Evolutionary conservation across 1,140 invertebrate species (phyloP).

Genomic region (Drosophila virilis): DNA sequence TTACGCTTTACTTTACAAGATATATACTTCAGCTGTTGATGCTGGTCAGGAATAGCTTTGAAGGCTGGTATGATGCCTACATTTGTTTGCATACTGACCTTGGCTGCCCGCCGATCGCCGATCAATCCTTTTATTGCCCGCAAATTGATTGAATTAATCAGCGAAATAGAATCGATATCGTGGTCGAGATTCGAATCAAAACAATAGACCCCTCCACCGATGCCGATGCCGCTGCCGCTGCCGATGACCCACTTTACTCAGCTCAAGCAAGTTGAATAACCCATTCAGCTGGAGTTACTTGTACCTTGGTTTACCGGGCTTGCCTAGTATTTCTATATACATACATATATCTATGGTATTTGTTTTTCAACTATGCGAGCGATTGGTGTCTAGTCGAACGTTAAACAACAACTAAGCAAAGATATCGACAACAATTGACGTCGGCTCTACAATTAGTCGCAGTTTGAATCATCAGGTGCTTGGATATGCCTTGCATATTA

Average conservation of each 20-base stretch:
- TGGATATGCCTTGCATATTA: not conserved
- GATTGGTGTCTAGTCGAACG: not conserved
- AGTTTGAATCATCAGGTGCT: not conserved
- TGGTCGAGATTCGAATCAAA: conserved; percentile 25
- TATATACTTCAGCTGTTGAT: not conserved
- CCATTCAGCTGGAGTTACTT: not conserved
- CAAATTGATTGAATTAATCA: conserved; percentile 68
- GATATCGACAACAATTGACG: not conserved
- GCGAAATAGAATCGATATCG: conserved; percentile 31
- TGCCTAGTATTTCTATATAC: not conserved
- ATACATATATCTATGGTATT: not conserved
- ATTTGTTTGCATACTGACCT: conserved; percentile 27
- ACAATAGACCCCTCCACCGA: conserved; percentile 13
- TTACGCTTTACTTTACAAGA: too few relatives aligned
- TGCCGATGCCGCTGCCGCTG: conserved; percentile 20
- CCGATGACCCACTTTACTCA: conserved; percentile 22
- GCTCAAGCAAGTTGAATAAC: conserved; percentile 7
- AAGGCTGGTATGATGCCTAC: not conserved
- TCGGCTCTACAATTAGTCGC: not conserved
- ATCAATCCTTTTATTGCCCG: conserved; percentile 62
- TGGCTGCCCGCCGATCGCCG: conserved; percentile 17
- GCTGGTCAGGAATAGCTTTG: not conserved
- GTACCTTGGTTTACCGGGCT: not conserved
- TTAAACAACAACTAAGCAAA: not conserved
- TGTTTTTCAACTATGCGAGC: not conserved